Base-by-base conservation (phyloP, 2,113 vertebrate genomes). In the Tretioscincus oriximinensis region DNA sequence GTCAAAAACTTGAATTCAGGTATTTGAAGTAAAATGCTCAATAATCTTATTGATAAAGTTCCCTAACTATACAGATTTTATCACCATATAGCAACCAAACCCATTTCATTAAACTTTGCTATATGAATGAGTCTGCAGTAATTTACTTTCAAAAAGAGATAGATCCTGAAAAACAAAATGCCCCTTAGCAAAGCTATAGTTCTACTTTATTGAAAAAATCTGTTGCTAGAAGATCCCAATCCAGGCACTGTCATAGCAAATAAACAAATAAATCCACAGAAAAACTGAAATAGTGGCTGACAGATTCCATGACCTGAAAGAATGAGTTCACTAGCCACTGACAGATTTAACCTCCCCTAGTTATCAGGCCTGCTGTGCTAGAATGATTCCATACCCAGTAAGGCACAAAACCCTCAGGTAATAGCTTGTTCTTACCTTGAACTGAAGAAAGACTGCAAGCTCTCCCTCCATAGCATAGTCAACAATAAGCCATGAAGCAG, bases 141-240 rank as follows among this genome's bases (percentile, higher is more conserved):
- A 35, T 58, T 29, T 24, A 70, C 20, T 51, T 78, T 51, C n/a
- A 78, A 78, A 60, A 78, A 22, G 8, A 1, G 58, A 58, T 35
- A 58, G n/a, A 45, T 76, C 31, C 12, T 76, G 6, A 47, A 64
- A 35, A 78, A 58, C 51, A 51, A 12, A 12, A 51, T 61, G 12
- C 22, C 54, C 35, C 64, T 85, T 68, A 70, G 31, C 35, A 4
- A 2, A 28, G 84, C 76, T 72, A 81, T 41, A 73, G 10, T 65
- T 31, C 88, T 85, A 51, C 74, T 78, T 73, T 83, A 72, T 58
- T 66, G 47, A 28, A 41, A 22, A 81, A 28, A 76, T 61, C 66
- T 47, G 22, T 69, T 74, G 66, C 54, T 87, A 84, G 81, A 88
- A 47, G 72, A 86, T 78, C 87, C 82, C 85, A 75, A 75, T 61